A percentile compares a stretch with the other conserved stretches of the same genome.
phyloP scores from a whole-genome alignment of 2,888 invertebrate genomes.

The Drosophila lutescens region DNA sequence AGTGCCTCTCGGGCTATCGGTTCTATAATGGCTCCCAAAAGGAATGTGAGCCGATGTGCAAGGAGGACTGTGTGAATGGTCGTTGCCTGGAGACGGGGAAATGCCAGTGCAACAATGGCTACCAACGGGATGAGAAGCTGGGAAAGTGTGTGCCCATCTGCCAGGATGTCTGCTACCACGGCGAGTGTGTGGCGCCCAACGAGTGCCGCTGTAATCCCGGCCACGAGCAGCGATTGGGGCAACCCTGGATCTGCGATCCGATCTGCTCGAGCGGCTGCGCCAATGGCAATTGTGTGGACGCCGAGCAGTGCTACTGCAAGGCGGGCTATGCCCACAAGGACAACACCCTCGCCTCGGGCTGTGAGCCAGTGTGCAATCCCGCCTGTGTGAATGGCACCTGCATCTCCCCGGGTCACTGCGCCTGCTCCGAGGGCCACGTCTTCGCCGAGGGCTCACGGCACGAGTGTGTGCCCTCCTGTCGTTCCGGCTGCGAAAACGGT shows the following conservation, averaged over 20 bases:
- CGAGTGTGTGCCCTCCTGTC: slow-evolving; percentile 81
- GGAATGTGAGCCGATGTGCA: slow-evolving; percentile 83
- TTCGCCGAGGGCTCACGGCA: slow-evolving; percentile 73
- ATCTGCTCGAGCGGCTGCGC: slow-evolving; percentile 78
- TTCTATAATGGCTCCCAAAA: slow-evolving; percentile 65
- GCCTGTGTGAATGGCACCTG: slow-evolving; percentile 86
- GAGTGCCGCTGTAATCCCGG: slow-evolving; percentile 85
- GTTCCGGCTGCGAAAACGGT: slow-evolving; percentile 83
- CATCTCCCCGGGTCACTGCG: slow-evolving; percentile 82
- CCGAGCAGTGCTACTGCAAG: slow-evolving; percentile 84
- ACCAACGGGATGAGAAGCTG: slow-evolving; percentile 59
- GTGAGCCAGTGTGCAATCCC: slow-evolving; percentile 85
- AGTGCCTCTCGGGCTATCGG: slow-evolving; percentile 70
- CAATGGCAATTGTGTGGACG: slow-evolving; percentile 82
- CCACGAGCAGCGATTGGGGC: slow-evolving; percentile 67
- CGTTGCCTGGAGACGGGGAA: slow-evolving; percentile 86
- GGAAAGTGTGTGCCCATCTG: slow-evolving; percentile 76
- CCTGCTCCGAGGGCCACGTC: slow-evolving; percentile 78
- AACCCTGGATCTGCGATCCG: slow-evolving; percentile 73
- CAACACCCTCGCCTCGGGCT: slow-evolving; percentile 71
- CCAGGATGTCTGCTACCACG: slow-evolving; percentile 74
- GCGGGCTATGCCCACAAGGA: slow-evolving; percentile 70
- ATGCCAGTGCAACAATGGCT: slow-evolving; percentile 86
- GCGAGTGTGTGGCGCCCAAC: slow-evolving; percentile 84
- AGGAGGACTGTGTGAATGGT: slow-evolving; percentile 83